Conservation (phyloP, 2,113 vertebrate species). For the Eptesicus fuscus region DNA sequence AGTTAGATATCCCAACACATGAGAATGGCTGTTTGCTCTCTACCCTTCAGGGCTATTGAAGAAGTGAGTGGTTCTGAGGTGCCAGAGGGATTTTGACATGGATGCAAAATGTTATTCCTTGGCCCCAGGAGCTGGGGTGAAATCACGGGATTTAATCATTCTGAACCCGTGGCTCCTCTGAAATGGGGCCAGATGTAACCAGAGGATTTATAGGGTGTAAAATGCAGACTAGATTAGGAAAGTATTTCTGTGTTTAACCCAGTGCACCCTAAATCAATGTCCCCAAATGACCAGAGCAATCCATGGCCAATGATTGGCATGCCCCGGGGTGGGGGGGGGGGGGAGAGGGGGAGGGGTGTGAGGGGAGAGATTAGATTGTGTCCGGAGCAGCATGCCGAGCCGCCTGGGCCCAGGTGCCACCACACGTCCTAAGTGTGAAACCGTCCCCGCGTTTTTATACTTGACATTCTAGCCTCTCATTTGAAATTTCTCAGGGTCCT, state of each 20-base stretch:
- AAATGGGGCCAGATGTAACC: slow-evolving; percentile 66
- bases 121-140: not conserved
- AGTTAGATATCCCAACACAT: not conserved
- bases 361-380: not conserved
- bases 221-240: slow-evolving; percentile 63
- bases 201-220: slow-evolving; percentile 70
- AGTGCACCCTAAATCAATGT: slow-evolving; percentile 61
- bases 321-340: not conserved
- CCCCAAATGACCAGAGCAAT: slow-evolving; percentile 45
- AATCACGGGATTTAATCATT: slow-evolving; percentile 57
- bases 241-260: slow-evolving; percentile 48
- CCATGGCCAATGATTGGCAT: slow-evolving; percentile 62
- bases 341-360: not conserved
- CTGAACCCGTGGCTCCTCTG: slow-evolving; percentile 43
- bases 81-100: not conserved
- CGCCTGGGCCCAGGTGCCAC: not conserved
- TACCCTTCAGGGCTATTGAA: not conserved
- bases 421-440: not conserved
- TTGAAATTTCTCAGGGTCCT: not conserved
- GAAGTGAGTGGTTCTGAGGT: not conserved
- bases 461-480: not conserved
- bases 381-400: not conserved
- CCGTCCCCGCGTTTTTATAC: not conserved
- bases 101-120: not conserved
- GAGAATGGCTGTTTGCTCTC: not conserved